Evolutionary conservation across 1,140 invertebrate genomes (phyloP).

Genomic region (Cyrtorhinus lividipennis): DNA sequence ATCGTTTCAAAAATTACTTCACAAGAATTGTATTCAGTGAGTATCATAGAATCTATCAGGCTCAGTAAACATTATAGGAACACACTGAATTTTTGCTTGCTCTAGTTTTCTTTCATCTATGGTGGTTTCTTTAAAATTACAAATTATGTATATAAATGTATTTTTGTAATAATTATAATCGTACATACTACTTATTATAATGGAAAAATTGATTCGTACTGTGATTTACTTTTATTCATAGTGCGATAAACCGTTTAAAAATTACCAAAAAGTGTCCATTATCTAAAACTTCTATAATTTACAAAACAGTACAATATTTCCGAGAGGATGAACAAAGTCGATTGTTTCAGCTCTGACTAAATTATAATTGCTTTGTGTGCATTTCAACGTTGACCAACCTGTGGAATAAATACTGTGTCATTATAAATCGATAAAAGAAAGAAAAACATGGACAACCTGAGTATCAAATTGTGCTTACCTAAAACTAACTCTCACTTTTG

Average conservation of each 20-base stretch:
- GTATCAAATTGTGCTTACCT: slow-evolving; percentile 6
- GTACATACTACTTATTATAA: neutral
- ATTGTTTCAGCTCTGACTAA: neutral
- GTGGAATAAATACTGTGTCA: neutral
- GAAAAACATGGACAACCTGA: neutral
- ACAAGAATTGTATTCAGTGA: slow-evolving; percentile 3
- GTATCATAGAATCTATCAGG: neutral
- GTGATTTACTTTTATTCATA: neutral
- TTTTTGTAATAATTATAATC: neutral
- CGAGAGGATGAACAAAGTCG: neutral
- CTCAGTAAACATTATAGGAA: slow-evolving; percentile 2
- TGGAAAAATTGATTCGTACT: neutral
- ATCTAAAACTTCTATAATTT: neutral
- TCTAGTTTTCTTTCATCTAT: neutral
- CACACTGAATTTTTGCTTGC: neutral
- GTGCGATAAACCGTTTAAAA: neutral
- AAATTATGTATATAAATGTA: slow-evolving; percentile 5
- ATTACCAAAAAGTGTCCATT: neutral
- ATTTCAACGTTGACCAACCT: neutral
- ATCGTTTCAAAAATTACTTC: neutral
- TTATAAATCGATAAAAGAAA: neutral
- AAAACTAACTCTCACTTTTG: slow-evolving; percentile 6
- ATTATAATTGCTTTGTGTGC: neutral
- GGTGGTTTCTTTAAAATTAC: neutral
- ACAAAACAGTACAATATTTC: neutral